Evolutionary conservation across 2,888 invertebrate species (phyloP).

Genomic region (Protula sp.): DNA sequence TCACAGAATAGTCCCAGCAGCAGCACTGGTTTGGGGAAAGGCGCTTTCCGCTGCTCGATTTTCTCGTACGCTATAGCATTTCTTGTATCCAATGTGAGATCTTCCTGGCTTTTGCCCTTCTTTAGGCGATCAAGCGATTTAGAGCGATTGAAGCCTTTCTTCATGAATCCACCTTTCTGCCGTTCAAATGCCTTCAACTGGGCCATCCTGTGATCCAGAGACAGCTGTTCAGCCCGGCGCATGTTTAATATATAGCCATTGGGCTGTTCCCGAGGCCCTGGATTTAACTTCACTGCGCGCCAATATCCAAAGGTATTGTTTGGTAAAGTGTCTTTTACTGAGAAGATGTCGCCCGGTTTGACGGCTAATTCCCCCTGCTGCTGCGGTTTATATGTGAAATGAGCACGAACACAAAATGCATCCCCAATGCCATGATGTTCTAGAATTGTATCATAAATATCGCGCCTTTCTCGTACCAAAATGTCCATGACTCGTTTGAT

Average conservation of each 20-base stretch:
- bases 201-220: constrained; percentile 12
- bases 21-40: constrained; percentile 19
- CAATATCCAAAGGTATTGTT: constrained; percentile 21
- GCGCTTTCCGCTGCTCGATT: constrained; percentile 15
- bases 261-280: constrained; percentile 6
- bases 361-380: constrained; percentile 18
- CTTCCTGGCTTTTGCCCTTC: constrained; percentile 12
- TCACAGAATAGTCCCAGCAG: constrained; percentile 27
- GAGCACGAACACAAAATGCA: constrained; percentile 22
- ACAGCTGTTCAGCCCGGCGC: constrained; percentile 21
- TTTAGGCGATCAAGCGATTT: constrained; percentile 23
- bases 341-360: constrained; percentile 23
- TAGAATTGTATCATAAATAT: constrained; percentile 13
- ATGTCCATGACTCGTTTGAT: constrained; percentile 5
- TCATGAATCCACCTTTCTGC: constrained; percentile 17
- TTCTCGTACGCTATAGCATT: constrained; percentile 20
- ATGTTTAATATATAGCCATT: constrained; percentile 24
- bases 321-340: constrained; percentile 23
- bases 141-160: constrained; percentile 20
- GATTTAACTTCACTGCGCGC: constrained; percentile 18
- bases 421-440: constrained; percentile 22
- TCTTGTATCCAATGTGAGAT: constrained; percentile 1
- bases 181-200: constrained; percentile 1
- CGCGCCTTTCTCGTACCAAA: constrained; percentile 14
- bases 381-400: constrained; percentile 15